These are phyloP conservation scores for Cryptosula pallasiana DNA, from an alignment of 2,888 invertebrate species.

Conservation along the genomic window DNA sequence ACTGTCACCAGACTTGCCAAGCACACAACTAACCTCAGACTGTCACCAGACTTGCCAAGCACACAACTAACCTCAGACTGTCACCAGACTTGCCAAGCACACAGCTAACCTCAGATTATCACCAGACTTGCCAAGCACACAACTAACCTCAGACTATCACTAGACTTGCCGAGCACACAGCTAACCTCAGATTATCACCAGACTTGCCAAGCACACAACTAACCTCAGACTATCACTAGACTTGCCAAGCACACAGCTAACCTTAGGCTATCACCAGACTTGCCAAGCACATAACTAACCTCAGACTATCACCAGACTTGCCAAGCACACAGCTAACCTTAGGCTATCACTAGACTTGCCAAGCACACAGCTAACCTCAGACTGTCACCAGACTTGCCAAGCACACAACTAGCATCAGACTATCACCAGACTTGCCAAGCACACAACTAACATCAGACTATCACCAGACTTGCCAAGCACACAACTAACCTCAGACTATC, in stretches of 20 bases:
- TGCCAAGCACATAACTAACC: no score
- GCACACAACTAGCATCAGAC: conserved; percentile 27
- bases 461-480: background rate
- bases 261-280: background rate
- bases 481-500: conserved; percentile 33
- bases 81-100: background rate
- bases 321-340: conserved; percentile 30
- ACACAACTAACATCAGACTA: conserved; percentile 31
- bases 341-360: conserved; percentile 39
- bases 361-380: no score
- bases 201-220: background rate
- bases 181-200: no score
- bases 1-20: conserved; percentile 40
- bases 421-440: background rate
- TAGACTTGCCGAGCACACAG: no score
- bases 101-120: conserved; percentile 33
- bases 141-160: background rate
- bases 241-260: no score
- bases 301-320: no score
- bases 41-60: background rate
- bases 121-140: conserved; percentile 43
- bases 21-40: no score
- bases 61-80: no score
- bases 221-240: conserved; percentile 39
- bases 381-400: background rate